phyloP scores from a whole-genome alignment of 2,888 invertebrate genomes.

The Lamellibrachia columna region DNA sequence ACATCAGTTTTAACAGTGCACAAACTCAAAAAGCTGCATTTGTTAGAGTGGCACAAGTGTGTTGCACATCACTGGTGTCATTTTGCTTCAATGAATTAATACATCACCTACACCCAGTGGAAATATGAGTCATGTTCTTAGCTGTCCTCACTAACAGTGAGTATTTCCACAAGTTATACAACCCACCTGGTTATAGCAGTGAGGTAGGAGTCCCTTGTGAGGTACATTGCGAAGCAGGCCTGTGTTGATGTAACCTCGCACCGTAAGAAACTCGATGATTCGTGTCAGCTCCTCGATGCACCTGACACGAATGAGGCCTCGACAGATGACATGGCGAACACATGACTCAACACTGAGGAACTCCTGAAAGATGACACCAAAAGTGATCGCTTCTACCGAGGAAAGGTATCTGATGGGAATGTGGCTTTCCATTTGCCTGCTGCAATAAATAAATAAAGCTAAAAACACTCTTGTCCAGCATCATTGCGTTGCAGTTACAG shows the following conservation, averaged over 20 bases:
- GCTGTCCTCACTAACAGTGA: too few relatives aligned
- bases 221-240: constrained; percentile 41
- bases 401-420: background rate
- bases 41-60: background rate
- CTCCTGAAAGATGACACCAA: constrained; percentile 49
- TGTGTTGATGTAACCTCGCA: constrained; percentile 62
- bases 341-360: constrained; percentile 62
- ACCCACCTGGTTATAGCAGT: constrained; percentile 4
- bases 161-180: background rate
- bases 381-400: background rate
- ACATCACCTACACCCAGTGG: too few relatives aligned
- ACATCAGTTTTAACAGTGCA: background rate
- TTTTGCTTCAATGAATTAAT: too few relatives aligned
- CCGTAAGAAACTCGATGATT: constrained; percentile 61
- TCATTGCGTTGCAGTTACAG: too few relatives aligned
- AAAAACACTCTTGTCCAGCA: background rate
- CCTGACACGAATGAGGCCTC: constrained; percentile 63
- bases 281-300: constrained; percentile 54
- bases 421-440: too few relatives aligned
- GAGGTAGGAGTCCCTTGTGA: constrained; percentile 3
- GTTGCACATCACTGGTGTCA: too few relatives aligned
- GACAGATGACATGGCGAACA: constrained; percentile 58
- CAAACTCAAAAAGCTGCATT: background rate
- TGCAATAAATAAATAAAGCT: background rate
- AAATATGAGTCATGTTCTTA: too few relatives aligned